Percentiles rank a stretch among this genome's conserved stretches.
Conservation (phyloP, 2,888 invertebrate genomes). For the Phalera bucephala region DNA sequence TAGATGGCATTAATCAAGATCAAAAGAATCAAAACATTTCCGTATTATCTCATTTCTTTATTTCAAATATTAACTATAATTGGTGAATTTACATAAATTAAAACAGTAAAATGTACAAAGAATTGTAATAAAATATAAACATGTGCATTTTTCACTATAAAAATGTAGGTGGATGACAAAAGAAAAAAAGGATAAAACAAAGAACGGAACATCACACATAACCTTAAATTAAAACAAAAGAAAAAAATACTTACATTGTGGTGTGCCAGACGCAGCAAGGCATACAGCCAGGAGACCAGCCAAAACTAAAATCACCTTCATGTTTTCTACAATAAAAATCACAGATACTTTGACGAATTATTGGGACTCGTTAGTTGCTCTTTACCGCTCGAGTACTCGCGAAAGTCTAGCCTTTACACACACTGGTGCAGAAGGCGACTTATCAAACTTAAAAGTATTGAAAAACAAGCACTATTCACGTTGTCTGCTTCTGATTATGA, state of each 20-base stretch:
- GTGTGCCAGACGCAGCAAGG: slow-evolving; percentile 76
- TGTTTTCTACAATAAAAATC: slow-evolving; percentile 69
- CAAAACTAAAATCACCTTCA: slow-evolving; percentile 83
- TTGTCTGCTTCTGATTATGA: slow-evolving; percentile 57
- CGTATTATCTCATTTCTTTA: not conserved
- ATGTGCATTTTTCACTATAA: too few species aligned
- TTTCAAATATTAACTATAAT: not conserved
- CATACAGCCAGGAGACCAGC: slow-evolving; percentile 75
- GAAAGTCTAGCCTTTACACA: slow-evolving; percentile 90
- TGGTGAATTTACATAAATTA: not conserved
- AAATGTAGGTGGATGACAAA: too few species aligned
- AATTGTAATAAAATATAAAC: too few species aligned
- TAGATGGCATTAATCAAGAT: too few species aligned
- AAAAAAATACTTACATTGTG: slow-evolving; percentile 85
- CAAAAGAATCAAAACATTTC: too few species aligned
- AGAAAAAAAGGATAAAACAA: too few species aligned
- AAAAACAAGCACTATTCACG: slow-evolving; percentile 52
- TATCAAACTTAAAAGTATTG: slow-evolving; percentile 58
- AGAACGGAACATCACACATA: too few species aligned
- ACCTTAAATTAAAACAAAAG: slow-evolving; percentile 9
- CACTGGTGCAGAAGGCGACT: slow-evolving; percentile 95
- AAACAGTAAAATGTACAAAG: too few species aligned
- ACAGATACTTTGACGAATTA: slow-evolving; percentile 75
- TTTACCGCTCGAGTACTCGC: slow-evolving; percentile 48
- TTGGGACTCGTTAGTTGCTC: slow-evolving; percentile 28